Conservation (phyloP, 1,140 invertebrate genomes). For the Tetramorium parvispinum region DNA sequence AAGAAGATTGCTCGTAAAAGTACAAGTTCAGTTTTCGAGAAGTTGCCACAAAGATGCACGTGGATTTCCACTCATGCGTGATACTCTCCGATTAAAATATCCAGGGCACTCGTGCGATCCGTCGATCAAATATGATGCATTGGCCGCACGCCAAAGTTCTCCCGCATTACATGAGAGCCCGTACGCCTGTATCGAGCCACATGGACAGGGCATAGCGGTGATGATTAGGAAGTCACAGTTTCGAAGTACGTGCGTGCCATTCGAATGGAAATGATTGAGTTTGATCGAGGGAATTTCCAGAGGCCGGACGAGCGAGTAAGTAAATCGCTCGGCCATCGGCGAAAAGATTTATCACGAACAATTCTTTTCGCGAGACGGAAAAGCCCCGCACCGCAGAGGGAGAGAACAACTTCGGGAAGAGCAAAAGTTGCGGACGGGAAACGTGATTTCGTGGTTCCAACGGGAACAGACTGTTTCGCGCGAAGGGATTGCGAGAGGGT, state of each 20-base stretch:
- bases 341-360: constrained; percentile 74
- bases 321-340: constrained; percentile 72
- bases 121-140: constrained; percentile 59
- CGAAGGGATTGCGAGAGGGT: neutral
- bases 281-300: constrained; percentile 70
- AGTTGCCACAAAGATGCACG: constrained; percentile 30
- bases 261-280: constrained; percentile 73
- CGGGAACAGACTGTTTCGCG: constrained; percentile 68
- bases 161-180: constrained; percentile 32
- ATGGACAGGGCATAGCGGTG: constrained; percentile 13
- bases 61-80: constrained; percentile 11
- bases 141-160: constrained; percentile 52
- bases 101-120: constrained; percentile 44
- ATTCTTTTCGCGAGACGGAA: constrained; percentile 60
- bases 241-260: constrained; percentile 65
- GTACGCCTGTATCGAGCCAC: constrained; percentile 36
- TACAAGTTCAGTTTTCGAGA: neutral
- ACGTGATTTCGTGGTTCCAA: constrained; percentile 77
- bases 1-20: constrained; percentile 11
- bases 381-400: neutral
- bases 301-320: constrained; percentile 58
- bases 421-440: constrained; percentile 73
- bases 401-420: constrained; percentile 69
- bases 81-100: constrained; percentile 51
- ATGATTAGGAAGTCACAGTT: constrained; percentile 61